Evolutionary conservation across 2,113 vertebrate species (phyloP).

Genomic region (Cavia porcellus): DNA sequence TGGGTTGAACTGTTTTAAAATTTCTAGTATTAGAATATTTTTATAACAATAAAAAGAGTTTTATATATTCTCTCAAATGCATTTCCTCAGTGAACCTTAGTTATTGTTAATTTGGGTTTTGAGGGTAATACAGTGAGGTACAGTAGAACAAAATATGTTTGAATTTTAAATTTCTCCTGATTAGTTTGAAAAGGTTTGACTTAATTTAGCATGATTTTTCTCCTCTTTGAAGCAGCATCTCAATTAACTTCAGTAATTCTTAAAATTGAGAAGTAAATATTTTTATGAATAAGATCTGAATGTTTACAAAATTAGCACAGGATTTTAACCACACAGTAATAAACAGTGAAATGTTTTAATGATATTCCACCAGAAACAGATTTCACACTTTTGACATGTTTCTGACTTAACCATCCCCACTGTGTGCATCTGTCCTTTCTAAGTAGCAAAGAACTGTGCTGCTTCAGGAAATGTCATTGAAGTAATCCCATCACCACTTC

Average conservation of each 20-base stretch:
- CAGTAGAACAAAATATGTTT: constrained; percentile 26
- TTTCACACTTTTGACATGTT: neutral
- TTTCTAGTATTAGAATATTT: neutral
- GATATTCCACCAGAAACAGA: neutral
- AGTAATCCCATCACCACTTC: neutral
- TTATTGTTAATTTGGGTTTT: neutral
- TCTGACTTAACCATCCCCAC: neutral
- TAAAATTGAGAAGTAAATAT: constrained; percentile 10
- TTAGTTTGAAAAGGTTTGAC: neutral
- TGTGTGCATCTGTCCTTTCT: neutral
- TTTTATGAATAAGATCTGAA: neutral
- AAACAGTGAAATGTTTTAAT: neutral
- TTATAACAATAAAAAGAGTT: neutral
- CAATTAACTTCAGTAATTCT: constrained; percentile 8
- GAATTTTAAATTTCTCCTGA: constrained; percentile 10
- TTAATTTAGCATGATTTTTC: constrained; percentile 9
- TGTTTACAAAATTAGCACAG: neutral
- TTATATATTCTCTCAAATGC: neutral
- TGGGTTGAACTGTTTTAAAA: neutral
- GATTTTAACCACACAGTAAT: neutral
- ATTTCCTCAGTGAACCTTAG: neutral
- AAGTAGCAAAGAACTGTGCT: neutral
- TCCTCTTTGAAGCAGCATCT: neutral
- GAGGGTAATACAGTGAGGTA: neutral
- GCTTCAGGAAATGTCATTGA: neutral